Base-by-base conservation (phyloP, 1,140 invertebrate species). In the Drosophila lacertosa region DNA sequence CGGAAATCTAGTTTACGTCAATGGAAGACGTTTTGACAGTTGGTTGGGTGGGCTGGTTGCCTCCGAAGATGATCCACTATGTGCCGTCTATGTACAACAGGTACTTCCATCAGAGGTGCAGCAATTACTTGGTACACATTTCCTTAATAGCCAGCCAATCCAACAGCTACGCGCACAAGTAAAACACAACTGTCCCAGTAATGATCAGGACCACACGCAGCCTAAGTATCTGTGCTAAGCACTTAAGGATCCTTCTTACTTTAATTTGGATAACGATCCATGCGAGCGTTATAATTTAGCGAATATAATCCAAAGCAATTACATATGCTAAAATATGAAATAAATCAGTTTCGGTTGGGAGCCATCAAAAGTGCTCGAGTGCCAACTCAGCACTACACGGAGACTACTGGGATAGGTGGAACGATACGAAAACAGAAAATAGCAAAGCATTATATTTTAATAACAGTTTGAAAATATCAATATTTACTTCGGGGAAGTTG, bases 221-320 rank as follows among this genome's bases (percentile, higher is more conserved):
- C 22, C 62, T 0, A 15, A 81, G 6, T 90, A 67, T 35, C 42
- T 22, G 4, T 89, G 82, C 26, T 78, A 94, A 26, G 93, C 94
- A 0, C 54, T 92, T 0, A 75, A 90, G 60, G 81, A 91, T 0
- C 93, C 95, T 1, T 97, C 96, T 86, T 91, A 97, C 6, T 97
- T 96, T 82, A 94, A 97, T 74, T 92, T 97, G 47, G 91, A 91
- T 13, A 92, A 93, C 15, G 96, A 97, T 92, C 96, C 96, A 0
- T 97, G 96, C 75, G 96, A 97, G 90, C 94, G 92, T 45, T 92
- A 93, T 15, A 96, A 97, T 91, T 80, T 97, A 32, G 94, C 95
- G 5, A 63, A 77, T 1, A 10, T 78, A 0, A 89, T 64, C 82
- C 88, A 5, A 18, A 67, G 13, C 63, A 82, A 9, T 7, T 90